phyloP scores from a whole-genome alignment of 2,797 vertebrate genomes.

The Ispidina lecontei region DNA sequence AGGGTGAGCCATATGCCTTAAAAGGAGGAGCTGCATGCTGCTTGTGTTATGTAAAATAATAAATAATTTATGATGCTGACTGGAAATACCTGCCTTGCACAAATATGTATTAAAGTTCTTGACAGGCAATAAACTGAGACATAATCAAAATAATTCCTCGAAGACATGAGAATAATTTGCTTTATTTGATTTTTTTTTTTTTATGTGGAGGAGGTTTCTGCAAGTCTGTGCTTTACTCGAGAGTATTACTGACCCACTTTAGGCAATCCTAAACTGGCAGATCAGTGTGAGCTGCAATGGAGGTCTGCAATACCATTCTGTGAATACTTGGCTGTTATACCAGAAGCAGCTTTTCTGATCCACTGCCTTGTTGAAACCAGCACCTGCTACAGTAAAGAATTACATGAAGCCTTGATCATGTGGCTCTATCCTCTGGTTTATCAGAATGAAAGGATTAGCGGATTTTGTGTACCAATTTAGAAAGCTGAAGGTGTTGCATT shows the following conservation, averaged over 20 bases:
- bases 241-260: constrained; percentile 48
- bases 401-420: constrained; percentile 33
- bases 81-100: neutral
- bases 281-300: neutral
- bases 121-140: neutral
- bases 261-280: constrained; percentile 4
- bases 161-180: neutral
- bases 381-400: constrained; percentile 32
- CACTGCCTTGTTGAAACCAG: constrained; percentile 2
- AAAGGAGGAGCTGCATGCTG: constrained; percentile 19
- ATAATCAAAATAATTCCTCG: neutral
- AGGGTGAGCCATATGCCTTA: neutral
- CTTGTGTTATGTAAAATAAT: constrained; percentile 53
- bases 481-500: constrained; percentile 59
- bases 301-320: constrained; percentile 26
- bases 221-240: neutral
- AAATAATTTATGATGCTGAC: constrained; percentile 42
- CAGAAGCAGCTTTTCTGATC: constrained; percentile 13
- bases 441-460: constrained; percentile 61
- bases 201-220: neutral
- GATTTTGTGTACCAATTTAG: constrained; percentile 69
- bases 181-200: neutral
- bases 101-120: neutral
- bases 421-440: neutral
- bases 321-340: neutral